A percentile compares a stretch with the other conserved stretches of the same genome.
phyloP scores from a whole-genome alignment of 2,113 vertebrate species.

The Sterrhoptilus dennistouni region DNA sequence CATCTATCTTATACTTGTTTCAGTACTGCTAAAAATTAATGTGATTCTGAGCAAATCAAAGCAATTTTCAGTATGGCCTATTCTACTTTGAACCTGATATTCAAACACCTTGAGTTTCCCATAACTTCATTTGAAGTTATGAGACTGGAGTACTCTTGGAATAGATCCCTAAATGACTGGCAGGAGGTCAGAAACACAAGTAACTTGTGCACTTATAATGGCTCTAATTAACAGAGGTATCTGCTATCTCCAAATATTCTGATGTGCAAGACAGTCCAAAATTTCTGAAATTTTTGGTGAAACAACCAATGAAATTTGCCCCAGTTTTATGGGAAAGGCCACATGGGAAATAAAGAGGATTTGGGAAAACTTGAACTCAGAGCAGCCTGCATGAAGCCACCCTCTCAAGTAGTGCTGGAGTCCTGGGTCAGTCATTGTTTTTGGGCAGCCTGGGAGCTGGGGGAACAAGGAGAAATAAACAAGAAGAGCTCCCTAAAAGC shows the following conservation, averaged over 20 bases:
- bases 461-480: background rate
- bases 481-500: background rate
- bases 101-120: background rate
- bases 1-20: background rate
- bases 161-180: background rate
- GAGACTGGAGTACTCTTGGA: background rate
- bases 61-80: background rate
- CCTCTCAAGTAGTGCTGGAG: background rate
- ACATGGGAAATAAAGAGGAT: background rate
- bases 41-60: background rate
- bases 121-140: background rate
- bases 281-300: background rate
- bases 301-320: rapidly evolving
- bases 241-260: background rate
- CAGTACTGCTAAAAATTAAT: background rate
- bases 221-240: background rate
- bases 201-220: background rate
- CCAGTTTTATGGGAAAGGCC: background rate
- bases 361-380: background rate
- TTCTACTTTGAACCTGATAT: background rate
- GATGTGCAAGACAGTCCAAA: background rate
- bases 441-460: background rate
- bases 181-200: background rate
- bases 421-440: background rate
- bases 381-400: background rate